A percentile compares a stretch with the other conserved stretches of the same genome.
Conservation (phyloP, 1,140 invertebrate species). For the Trichoplusia ni region DNA sequence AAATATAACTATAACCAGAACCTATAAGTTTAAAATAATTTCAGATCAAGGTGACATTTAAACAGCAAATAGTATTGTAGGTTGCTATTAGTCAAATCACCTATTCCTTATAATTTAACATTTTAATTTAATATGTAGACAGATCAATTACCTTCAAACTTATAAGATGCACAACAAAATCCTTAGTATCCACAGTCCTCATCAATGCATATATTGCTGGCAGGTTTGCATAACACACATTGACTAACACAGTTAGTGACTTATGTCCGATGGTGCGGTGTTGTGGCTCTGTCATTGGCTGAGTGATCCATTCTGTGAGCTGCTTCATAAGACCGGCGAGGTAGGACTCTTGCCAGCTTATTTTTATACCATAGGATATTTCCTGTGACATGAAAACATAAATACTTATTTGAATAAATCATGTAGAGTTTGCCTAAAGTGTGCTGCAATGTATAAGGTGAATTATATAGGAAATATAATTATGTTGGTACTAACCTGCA, state of each 20-base stretch:
- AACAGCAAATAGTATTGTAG: no score
- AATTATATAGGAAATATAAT: not conserved
- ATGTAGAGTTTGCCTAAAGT: not conserved
- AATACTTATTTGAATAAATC: not conserved
- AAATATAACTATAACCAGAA: no score
- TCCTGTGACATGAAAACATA: constrained; percentile 72
- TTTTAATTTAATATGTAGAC: no score
- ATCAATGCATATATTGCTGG: constrained; percentile 85
- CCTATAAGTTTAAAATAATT: no score
- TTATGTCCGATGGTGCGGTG: constrained; percentile 82
- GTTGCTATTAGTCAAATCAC: no score
- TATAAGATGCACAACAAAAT: constrained; percentile 81
- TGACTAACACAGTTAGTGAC: constrained; percentile 86
- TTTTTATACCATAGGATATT: constrained; percentile 87
- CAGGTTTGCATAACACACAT: constrained; percentile 87
- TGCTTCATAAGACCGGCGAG: constrained; percentile 84
- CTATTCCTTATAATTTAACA: no score
- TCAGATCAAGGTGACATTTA: no score
- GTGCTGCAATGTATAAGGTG: no score
- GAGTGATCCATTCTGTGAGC: constrained; percentile 83
- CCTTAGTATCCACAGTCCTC: constrained; percentile 84
- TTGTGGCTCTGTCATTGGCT: constrained; percentile 77
- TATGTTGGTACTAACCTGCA: constrained; percentile 73
- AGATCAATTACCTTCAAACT: constrained; percentile 81
- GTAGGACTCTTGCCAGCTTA: constrained; percentile 87